phyloP scores from a whole-genome alignment of 2,888 invertebrate genomes.

The Nephrotoma flavescens region DNA sequence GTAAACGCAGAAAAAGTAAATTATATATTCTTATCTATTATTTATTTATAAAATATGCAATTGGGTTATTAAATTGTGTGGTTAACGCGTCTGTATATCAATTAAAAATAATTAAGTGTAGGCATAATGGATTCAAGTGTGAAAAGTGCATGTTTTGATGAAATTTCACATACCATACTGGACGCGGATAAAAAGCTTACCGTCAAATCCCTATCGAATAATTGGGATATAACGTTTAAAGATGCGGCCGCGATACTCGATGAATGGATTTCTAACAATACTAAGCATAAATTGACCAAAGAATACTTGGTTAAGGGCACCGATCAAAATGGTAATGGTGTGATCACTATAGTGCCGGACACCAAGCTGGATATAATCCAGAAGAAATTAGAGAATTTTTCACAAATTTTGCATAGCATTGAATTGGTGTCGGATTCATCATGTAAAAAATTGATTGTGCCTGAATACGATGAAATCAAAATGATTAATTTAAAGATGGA shows the following conservation, averaged over 20 bases:
- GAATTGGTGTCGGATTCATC: neutral
- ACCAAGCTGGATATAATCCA: neutral
- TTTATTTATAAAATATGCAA: neutral
- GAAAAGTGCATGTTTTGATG: neutral
- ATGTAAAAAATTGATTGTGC: neutral
- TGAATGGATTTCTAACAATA: neutral
- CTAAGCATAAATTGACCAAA: neutral
- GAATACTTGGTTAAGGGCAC: neutral
- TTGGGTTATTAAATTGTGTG: neutral
- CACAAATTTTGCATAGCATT: neutral
- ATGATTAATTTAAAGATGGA: neutral
- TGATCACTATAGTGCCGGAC: neutral
- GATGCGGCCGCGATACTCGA: neutral
- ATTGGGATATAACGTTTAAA: neutral
- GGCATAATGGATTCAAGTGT: neutral
- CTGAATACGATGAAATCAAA: conserved; percentile 2
- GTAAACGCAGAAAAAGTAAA: too few species aligned
- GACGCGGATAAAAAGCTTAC: neutral
- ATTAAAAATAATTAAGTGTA: neutral
- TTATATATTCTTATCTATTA: too few species aligned
- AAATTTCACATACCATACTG: neutral
- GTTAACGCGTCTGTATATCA: neutral
- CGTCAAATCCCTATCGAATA: neutral
- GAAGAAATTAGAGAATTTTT: neutral
- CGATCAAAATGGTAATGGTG: neutral